Conservation (phyloP, 2,797 vertebrate genomes). For the Coreius guichenoti region DNA sequence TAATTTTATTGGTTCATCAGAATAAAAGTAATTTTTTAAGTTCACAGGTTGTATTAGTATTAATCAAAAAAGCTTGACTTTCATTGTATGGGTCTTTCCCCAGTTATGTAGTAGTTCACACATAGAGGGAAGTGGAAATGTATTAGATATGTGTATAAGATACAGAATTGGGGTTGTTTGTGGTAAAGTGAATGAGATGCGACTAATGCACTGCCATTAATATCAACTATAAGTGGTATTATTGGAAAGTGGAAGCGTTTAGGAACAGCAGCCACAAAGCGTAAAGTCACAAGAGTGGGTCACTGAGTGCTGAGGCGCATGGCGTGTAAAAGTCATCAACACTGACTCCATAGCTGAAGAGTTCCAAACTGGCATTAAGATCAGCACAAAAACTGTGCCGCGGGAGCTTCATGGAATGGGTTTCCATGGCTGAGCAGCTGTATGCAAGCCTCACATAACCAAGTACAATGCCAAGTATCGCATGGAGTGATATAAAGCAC, state of each 20-base stretch:
- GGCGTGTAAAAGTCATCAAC: background rate
- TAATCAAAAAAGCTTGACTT: constrained; percentile 9
- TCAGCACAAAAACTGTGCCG: background rate
- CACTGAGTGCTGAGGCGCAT: background rate
- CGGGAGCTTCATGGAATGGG: background rate
- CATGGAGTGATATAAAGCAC: background rate
- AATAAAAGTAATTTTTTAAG: constrained; percentile 99
- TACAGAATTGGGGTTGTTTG: background rate
- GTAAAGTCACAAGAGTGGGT: no score
- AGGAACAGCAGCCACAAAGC: no score
- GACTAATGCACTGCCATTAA: background rate
- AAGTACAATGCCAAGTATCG: background rate
- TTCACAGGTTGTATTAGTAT: constrained; percentile 68
- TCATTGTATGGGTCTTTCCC: background rate
- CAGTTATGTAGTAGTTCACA: background rate
- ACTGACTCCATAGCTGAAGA: background rate
- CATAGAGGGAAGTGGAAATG: background rate
- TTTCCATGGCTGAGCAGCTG: background rate
- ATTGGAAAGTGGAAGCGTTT: no score
- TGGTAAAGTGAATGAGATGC: background rate
- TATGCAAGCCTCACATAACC: background rate
- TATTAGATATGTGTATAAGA: background rate
- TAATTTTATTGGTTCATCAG: constrained; percentile 99
- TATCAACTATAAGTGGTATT: no score
- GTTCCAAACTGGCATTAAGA: background rate